Evolutionary conservation across 2,888 invertebrate genomes (phyloP).

Genomic region (Ceriagrion tenellum): DNA sequence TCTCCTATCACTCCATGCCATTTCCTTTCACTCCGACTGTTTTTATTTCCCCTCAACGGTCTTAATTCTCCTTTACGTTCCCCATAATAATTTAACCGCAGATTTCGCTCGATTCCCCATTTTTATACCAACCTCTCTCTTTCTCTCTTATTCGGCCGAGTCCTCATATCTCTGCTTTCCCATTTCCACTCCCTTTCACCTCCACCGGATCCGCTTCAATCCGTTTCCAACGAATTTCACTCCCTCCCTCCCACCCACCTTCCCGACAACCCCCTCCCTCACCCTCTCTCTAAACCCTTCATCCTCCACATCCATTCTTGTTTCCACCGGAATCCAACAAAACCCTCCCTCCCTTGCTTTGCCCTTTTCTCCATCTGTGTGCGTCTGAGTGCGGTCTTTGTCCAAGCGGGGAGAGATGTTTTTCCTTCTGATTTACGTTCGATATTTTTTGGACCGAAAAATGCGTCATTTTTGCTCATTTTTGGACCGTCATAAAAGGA

Average conservation of each 20-base stretch:
- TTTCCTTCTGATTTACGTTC: conserved; percentile 46
- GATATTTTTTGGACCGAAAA: conserved; percentile 56
- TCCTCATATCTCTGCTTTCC: neutral
- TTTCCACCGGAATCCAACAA: neutral
- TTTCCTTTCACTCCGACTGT: neutral
- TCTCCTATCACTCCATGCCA: too few species aligned
- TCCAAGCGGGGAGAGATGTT: neutral
- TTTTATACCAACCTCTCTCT: neutral
- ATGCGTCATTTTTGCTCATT: conserved; percentile 61
- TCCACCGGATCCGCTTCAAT: neutral
- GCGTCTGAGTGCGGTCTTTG: neutral
- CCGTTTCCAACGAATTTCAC: conserved; percentile 5
- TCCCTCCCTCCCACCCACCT: neutral
- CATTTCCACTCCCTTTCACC: neutral
- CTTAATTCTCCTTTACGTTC: neutral
- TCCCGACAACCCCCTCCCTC: neutral
- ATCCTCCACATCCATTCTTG: neutral
- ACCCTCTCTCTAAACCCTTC: too few species aligned
- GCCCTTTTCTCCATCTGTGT: neutral
- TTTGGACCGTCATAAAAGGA: conserved; percentile 30
- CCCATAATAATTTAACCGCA: neutral
- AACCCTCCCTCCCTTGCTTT: conserved; percentile 9
- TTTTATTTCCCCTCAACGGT: neutral
- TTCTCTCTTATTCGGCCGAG: neutral
- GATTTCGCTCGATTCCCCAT: neutral